Evolutionary conservation across 2,113 vertebrate species (phyloP), one percentile per base, ranked within the genome.

Genomic region (Anthoscopus minutus): DNA sequence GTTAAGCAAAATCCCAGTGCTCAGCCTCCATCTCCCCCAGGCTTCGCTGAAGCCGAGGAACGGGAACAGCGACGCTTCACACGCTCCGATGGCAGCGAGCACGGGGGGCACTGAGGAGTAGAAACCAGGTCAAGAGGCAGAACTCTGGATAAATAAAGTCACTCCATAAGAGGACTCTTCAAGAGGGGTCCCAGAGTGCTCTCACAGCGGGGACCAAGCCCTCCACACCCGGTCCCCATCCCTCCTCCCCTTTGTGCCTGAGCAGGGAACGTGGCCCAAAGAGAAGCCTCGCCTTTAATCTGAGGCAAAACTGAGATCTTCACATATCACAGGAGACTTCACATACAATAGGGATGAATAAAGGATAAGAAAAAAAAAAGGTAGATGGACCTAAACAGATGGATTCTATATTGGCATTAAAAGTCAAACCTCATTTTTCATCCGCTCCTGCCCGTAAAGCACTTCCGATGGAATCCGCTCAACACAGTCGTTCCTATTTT

Each of bases 351-450:
- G 64, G 60, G 76, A 86, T 92, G 93, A 93, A 80, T 80, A 70
- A 92, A 67, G 30, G 11, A 3, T 8, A 48, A 86, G 85, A 17
- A 1, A 40, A 40, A 40, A 60, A 65, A 61, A 91, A 54, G 61
- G 47, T 16, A 47, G 84, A 62, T 9, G 45, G 66, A 31, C 35
- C 71, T 77, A 77, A 92, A 66, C 76, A 64, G 85, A 88, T 89
- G 54, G 91, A 77, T 94, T 95, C 82, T 93, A 40, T 83, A 83
- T 74, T 30, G 85, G 76, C 33, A 73, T 83, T 88, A 86, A 82
- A 87, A 91, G 85, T 47, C 82, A 72, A 85, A 82, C 56, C 40
- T 85, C 25, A 5, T 89, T 96, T 92, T 90, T 96, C 88, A 95
- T 44, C 81, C 85, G 62, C 82, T 66, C 58, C 60, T 48, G 54